phyloP scores from a whole-genome alignment of 2,797 vertebrate species.

The Tokudaia muenninki region DNA sequence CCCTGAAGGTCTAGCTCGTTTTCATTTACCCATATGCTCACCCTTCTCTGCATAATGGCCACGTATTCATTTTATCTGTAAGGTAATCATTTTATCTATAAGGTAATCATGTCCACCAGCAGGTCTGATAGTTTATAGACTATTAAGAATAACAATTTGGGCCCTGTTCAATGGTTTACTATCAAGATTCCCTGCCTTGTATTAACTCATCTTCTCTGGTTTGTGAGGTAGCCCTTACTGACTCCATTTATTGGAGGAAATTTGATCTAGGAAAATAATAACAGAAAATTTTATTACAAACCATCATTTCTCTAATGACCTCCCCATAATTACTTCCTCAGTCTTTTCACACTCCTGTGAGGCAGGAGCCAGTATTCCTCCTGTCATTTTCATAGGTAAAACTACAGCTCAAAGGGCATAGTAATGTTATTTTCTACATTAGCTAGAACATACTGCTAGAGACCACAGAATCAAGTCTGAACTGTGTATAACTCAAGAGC shows the following conservation, averaged over 20 bases:
- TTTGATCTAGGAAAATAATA: slow-evolving; percentile 69
- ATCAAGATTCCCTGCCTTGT: slow-evolving; percentile 46
- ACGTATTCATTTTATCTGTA: not conserved
- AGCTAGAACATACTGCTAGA: not conserved
- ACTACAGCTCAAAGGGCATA: not conserved
- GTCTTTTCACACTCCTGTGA: slow-evolving; percentile 65
- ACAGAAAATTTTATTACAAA: slow-evolving; percentile 76
- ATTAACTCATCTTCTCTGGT: slow-evolving; percentile 63
- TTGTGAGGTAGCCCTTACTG: slow-evolving; percentile 72
- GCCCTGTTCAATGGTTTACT: slow-evolving; percentile 63
- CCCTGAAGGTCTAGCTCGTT: slow-evolving; percentile 4
- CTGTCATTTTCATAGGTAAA: slow-evolving; percentile 44
- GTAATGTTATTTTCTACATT: slow-evolving; percentile 2
- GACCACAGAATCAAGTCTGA: not conserved
- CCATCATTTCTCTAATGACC: slow-evolving; percentile 62
- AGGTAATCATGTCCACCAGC: not conserved
- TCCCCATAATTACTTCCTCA: slow-evolving; percentile 57
- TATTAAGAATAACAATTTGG: slow-evolving; percentile 46
- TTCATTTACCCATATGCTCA: not conserved
- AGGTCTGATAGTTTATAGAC: not conserved
- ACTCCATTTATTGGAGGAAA: slow-evolving; percentile 53
- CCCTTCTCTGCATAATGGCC: not conserved
- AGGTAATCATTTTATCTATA: not conserved
- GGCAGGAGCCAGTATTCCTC: slow-evolving; percentile 52
- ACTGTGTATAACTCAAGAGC: not conserved